Evolutionary conservation across 2,888 invertebrate species (phyloP).

Genomic region (Thereva unica): DNA sequence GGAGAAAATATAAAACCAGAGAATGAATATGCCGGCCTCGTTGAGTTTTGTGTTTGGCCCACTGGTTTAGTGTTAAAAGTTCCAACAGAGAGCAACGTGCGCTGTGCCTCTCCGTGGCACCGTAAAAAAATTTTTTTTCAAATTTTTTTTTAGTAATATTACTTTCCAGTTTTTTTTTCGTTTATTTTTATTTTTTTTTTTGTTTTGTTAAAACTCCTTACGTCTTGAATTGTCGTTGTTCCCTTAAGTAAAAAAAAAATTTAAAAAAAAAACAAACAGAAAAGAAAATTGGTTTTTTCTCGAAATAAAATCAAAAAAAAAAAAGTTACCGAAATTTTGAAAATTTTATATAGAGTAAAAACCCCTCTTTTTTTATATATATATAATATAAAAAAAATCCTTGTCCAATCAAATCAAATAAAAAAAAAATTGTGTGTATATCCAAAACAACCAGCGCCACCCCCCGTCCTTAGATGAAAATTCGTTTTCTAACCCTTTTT

Average conservation of each 20-base stretch:
- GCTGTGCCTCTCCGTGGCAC: slow-evolving; percentile 48
- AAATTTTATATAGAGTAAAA: no score
- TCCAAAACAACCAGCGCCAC: no score
- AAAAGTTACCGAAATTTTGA: no score
- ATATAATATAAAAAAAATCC: no score
- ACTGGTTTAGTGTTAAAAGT: slow-evolving; percentile 54
- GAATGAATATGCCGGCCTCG: slow-evolving; percentile 21
- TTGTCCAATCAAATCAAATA: no score
- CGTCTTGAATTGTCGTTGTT: slow-evolving; percentile 31
- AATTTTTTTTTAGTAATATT: slow-evolving; percentile 21
- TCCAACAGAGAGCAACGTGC: slow-evolving; percentile 55
- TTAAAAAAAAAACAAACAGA: no score
- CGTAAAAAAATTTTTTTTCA: slow-evolving; percentile 35
- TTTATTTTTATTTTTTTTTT: slow-evolving; percentile 30
- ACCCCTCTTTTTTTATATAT: no score
- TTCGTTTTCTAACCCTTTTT: no score
- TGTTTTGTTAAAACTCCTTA: slow-evolving; percentile 19
- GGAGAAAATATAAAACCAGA: slow-evolving; percentile 25
- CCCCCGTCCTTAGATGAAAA: no score
- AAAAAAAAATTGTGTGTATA: no score
- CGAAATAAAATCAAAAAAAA: no score
- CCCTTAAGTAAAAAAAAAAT: background rate
- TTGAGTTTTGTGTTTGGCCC: slow-evolving; percentile 36
- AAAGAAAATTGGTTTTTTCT: no score
- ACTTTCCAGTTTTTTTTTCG: slow-evolving; percentile 12